These are phyloP conservation scores for Sarcophaga peregrina DNA, from an alignment of 1,140 invertebrate species.

Conservation along the genomic window DNA sequence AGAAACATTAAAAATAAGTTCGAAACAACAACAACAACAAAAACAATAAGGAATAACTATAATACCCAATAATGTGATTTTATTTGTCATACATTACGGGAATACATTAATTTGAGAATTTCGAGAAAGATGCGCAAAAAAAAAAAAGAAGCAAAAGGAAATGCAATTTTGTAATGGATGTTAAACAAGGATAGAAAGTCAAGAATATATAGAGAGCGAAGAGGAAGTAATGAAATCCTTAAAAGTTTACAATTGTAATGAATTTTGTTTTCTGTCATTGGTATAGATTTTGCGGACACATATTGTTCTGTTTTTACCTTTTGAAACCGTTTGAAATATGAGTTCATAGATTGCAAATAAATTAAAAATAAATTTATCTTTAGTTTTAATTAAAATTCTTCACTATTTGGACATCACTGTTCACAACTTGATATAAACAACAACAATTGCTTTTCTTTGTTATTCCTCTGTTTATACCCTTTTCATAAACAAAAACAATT, in stretches of 20 bases:
- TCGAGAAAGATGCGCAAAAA: not conserved
- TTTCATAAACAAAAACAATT: too few species aligned
- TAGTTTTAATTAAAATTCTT: too few species aligned
- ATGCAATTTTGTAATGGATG: not conserved
- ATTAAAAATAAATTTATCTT: too few species aligned
- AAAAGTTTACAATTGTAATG: conserved; percentile 11
- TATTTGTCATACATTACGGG: conserved; percentile 31
- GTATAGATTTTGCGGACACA: not conserved
- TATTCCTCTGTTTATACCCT: too few species aligned
- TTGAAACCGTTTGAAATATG: too few species aligned
- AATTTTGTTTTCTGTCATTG: not conserved
- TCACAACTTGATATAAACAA: too few species aligned
- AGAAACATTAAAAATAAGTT: conserved; percentile 41
- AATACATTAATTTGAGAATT: not conserved
- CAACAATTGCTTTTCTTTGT: too few species aligned
- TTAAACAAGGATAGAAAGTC: not conserved
- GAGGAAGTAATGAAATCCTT: not conserved
- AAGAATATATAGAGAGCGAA: not conserved
- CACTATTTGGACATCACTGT: too few species aligned
- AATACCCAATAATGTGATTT: conserved; percentile 29
- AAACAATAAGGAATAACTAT: conserved; percentile 28
- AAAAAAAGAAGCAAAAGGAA: not conserved
- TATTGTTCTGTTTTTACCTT: not conserved
- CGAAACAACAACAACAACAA: conserved; percentile 50
- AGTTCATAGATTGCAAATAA: too few species aligned